These are phyloP conservation scores for Pterocles gutturalis DNA, from an alignment of 2,113 vertebrate genomes.

Conservation along the genomic window DNA sequence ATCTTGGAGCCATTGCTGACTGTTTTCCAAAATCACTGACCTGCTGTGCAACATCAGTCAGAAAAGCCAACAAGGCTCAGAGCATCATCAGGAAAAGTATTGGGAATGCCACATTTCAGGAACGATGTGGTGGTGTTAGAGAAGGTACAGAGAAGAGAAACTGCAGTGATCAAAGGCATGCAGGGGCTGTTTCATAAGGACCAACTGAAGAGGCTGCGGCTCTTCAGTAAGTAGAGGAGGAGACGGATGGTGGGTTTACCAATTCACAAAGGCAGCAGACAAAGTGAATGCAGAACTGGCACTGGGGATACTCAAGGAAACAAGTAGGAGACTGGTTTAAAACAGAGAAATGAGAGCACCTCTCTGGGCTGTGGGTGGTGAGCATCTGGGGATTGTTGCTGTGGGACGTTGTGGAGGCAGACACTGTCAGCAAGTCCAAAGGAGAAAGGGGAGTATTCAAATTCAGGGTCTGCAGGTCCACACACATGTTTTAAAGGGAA, in stretches of 20 bases:
- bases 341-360: not conserved
- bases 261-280: not conserved
- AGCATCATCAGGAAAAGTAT: not conserved
- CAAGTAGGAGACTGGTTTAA: not conserved
- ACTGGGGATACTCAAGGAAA: not conserved
- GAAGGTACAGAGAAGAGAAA: not conserved
- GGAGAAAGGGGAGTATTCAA: not conserved
- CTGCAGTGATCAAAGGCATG: fast-evolving
- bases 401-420: fast-evolving
- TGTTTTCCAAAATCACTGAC: not conserved
- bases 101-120: not conserved
- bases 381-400: not conserved
- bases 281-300: not conserved
- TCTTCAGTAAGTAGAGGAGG: not conserved
- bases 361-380: not conserved
- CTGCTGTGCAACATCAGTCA: not conserved
- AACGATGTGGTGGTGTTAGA: not conserved
- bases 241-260: not conserved
- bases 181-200: not conserved
- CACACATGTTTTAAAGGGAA: fast-evolving
- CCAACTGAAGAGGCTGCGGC: fast-evolving
- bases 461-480: not conserved
- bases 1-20: not conserved
- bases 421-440: not conserved
- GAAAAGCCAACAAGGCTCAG: not conserved